Conservation (phyloP, 2,888 invertebrate species). For the Oscheius sp. region DNA sequence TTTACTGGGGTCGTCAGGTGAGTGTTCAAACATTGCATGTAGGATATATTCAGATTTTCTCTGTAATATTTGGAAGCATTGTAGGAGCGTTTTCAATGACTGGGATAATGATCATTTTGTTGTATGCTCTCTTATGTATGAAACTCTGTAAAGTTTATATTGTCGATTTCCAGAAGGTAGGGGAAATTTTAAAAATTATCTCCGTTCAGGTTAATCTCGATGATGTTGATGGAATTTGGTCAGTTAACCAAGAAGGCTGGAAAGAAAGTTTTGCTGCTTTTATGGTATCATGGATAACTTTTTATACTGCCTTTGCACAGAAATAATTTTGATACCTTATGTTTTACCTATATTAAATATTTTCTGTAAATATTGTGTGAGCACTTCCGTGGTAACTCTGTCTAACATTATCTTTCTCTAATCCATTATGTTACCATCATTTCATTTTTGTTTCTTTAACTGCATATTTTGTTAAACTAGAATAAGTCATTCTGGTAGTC, state of each 20-base stretch:
- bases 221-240: constrained; percentile 7
- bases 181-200: not conserved
- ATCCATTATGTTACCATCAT: no score
- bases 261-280: constrained; percentile 20
- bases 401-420: no score
- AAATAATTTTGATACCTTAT: not conserved
- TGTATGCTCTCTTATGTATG: not conserved
- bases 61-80: not conserved
- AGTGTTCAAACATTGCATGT: not conserved
- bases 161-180: not conserved
- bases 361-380: no score
- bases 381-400: no score
- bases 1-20: constrained; percentile 2
- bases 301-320: not conserved
- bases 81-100: not conserved
- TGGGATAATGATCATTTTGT: not conserved
- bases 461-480: no score
- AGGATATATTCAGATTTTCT: not conserved
- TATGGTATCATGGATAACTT: constrained; percentile 7
- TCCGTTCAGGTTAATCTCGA: not conserved
- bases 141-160: not conserved
- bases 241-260: constrained; percentile 4
- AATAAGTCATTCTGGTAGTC: no score
- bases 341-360: no score
- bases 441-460: no score